Conservation (phyloP, 1,140 invertebrate genomes). For the Camponotus floridanus region DNA sequence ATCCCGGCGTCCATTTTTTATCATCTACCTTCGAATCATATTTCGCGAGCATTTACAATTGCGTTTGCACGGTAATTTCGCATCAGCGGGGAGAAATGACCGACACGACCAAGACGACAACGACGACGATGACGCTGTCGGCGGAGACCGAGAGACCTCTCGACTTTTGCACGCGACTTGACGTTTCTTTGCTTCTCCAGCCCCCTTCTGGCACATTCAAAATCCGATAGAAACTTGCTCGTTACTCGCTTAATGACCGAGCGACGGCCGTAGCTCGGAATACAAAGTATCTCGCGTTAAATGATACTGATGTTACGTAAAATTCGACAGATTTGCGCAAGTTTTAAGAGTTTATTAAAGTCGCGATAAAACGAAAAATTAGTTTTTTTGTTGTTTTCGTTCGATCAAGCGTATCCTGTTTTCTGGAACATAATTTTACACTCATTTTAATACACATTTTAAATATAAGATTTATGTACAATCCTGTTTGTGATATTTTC, state of each 20-base stretch:
- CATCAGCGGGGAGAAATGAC: constrained; percentile 28
- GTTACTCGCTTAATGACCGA: constrained; percentile 64
- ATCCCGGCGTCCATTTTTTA: background rate
- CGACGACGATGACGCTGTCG: background rate
- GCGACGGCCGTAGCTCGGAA: background rate
- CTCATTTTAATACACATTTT: too few relatives aligned
- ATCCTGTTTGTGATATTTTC: background rate
- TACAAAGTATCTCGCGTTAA: constrained; percentile 42
- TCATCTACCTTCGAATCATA: constrained; percentile 61
- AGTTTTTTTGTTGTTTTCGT: background rate
- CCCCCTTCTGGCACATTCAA: background rate
- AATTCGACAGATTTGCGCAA: background rate
- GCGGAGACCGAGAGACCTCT: constrained; percentile 48
- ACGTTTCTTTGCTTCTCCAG: constrained; percentile 35
- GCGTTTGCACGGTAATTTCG: constrained; percentile 72
- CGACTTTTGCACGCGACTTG: constrained; percentile 35
- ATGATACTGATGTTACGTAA: constrained; percentile 4
- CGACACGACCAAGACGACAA: background rate
- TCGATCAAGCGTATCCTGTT: background rate
- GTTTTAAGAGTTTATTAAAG: background rate
- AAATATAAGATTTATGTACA: too few relatives aligned
- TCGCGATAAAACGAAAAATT: background rate
- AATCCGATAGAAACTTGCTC: constrained; percentile 40
- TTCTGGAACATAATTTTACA: too few relatives aligned
- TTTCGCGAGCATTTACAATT: constrained; percentile 71